phyloP scores from a whole-genome alignment of 2,797 vertebrate genomes.

The Urosaurus nigricauda region DNA sequence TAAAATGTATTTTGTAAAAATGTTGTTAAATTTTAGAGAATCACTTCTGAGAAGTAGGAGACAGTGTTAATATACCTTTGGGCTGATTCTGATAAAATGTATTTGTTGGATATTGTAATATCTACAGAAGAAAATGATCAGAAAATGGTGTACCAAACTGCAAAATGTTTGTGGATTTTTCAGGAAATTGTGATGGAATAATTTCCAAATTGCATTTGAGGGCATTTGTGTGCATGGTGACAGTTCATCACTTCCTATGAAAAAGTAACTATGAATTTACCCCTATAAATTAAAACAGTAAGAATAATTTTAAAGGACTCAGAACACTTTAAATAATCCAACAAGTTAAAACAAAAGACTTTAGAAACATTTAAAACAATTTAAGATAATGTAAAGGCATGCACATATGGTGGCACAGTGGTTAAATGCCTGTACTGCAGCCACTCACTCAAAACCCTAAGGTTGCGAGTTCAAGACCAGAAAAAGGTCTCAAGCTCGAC shows the following conservation, averaged over 20 bases:
- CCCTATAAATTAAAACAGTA: too few species aligned
- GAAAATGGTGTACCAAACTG: neutral
- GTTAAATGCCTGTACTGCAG: too few species aligned
- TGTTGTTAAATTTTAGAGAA: constrained; percentile 11
- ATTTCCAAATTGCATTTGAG: neutral
- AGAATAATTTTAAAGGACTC: too few species aligned
- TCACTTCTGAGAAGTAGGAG: constrained; percentile 17
- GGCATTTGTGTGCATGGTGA: neutral
- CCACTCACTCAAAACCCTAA: too few species aligned
- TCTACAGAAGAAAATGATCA: neutral
- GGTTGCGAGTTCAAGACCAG: too few species aligned
- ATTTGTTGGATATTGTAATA: neutral
- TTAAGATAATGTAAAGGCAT: too few species aligned
- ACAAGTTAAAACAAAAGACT: neutral
- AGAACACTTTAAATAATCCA: too few species aligned
- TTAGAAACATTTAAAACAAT: neutral
- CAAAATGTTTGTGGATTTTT: constrained; percentile 1
- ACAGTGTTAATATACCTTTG: neutral
- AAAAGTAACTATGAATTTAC: neutral
- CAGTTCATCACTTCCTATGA: neutral
- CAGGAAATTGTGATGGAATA: constrained; percentile 2
- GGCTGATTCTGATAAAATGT: neutral
- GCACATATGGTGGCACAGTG: too few species aligned
- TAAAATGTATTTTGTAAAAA: neutral
- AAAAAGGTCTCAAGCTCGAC: too few species aligned